Base-by-base conservation (phyloP, 2,888 invertebrate genomes). In the Idaea biselata region DNA sequence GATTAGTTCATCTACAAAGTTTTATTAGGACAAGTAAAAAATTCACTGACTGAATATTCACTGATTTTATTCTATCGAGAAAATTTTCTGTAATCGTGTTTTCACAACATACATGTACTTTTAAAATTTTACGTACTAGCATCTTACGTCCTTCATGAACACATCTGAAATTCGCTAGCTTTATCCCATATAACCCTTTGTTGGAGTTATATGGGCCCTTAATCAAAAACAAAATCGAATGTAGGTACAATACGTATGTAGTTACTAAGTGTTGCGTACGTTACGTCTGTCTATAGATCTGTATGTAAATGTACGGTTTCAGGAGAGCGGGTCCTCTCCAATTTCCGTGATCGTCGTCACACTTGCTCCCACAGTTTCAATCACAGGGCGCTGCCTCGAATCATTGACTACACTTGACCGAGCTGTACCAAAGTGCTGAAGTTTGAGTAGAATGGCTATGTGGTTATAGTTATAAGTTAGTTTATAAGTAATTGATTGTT, bases 331-430 rank as follows among this genome's bases (percentile, higher is more conserved):
- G 16, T 56, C 56, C 56, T 31, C 25, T 63, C 33, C 63, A 65
- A 65, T 65, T 65, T 63, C 63, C 61, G 59, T 61, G 65, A 63
- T 63, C 58, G 61, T 58, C 63, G 62, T 65, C 63, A 65, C 65
- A 63, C 65, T 60, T 44, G 58, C 58, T 55, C 44, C 31, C 61
- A 57, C 63, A 58, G 65, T 65, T 65, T 65, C 65, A 65, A 65
- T 65, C 61, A 65, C 65, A 65, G 60, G 59, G 65, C 54, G 65
- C 54, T 56, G 17, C 56, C 14, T 18, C 56, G 7, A 58, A 59
- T 53, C 65, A 61, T 58, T 58, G 55, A 60, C 59, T 55, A 59
- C 32, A 18, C 16, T 16, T 44, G 54, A 58, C 56, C 18, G 55
- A 18, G 18, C 44, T 56, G 18, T 18, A 7, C 18, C 56, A 55